Evolutionary conservation across 2,113 vertebrate species (phyloP).

Genomic region (Microtus ochrogaster): DNA sequence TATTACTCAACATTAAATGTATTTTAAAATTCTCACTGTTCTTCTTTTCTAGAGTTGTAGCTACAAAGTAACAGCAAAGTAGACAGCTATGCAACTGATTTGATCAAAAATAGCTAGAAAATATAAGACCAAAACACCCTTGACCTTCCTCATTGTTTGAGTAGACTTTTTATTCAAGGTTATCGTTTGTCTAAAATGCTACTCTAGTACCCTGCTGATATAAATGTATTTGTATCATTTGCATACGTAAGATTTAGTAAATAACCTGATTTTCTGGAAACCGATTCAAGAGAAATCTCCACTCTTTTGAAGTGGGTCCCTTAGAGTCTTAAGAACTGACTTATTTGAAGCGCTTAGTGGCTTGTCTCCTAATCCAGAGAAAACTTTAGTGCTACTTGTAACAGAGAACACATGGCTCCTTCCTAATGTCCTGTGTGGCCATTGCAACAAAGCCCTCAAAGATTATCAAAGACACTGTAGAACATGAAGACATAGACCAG

Average conservation of each 20-base stretch:
- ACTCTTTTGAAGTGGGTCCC: conserved; percentile 68
- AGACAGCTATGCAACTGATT: background rate
- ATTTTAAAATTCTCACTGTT: background rate
- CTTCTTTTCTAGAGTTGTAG: background rate
- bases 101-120: conserved; percentile 16
- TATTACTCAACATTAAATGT: background rate
- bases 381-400: conserved; percentile 39
- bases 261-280: conserved; percentile 77
- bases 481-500: background rate
- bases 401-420: conserved; percentile 62
- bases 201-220: conserved; percentile 37
- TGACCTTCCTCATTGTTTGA: background rate
- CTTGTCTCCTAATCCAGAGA: conserved; percentile 59
- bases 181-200: conserved; percentile 66
- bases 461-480: background rate
- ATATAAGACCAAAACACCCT: background rate
- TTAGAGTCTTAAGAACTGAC: conserved; percentile 46
- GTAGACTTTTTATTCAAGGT: conserved; percentile 49
- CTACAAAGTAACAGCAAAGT: background rate
- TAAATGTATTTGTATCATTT: conserved; percentile 67
- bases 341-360: conserved; percentile 66
- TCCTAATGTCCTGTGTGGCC: conserved; percentile 43
- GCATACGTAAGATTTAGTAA: conserved; percentile 72
- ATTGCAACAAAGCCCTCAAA: conserved; percentile 60
- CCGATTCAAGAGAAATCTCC: conserved; percentile 70